Evolutionary conservation across 2,888 invertebrate species (phyloP).

Genomic region (Cactoblastis cactorum): DNA sequence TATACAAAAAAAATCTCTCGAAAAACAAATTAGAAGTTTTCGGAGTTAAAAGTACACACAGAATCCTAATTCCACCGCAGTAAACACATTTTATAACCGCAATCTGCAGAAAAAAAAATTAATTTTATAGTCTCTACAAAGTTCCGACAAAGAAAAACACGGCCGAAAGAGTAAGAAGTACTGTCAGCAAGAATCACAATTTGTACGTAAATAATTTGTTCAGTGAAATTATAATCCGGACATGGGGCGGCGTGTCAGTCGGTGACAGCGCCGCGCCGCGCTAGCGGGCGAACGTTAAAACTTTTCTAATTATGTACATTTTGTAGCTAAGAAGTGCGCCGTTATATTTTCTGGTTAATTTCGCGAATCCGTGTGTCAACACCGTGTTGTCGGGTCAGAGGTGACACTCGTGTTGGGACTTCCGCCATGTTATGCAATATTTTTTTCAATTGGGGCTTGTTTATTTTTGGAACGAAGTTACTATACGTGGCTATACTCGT

Average conservation of each 20-base stretch:
- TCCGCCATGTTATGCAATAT: neutral
- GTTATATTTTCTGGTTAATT: conserved; percentile 73
- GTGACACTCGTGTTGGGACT: conserved; percentile 1
- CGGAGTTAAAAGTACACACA: too few relatives aligned
- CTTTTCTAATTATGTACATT: conserved; percentile 78
- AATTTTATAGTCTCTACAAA: conserved; percentile 1
- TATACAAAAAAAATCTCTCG: too few relatives aligned
- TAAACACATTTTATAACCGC: neutral
- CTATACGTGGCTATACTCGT: too few relatives aligned
- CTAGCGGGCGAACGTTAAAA: conserved; percentile 71
- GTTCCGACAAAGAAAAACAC: conserved; percentile 24
- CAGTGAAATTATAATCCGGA: conserved; percentile 66
- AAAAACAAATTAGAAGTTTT: too few relatives aligned
- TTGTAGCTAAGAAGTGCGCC: conserved; percentile 67
- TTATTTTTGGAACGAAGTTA: too few relatives aligned
- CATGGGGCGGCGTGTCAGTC: conserved; percentile 59
- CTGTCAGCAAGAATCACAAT: conserved; percentile 46
- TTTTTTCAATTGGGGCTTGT: neutral
- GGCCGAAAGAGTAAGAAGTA: conserved; percentile 27
- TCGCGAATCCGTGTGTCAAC: conserved; percentile 57
- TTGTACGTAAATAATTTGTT: conserved; percentile 70
- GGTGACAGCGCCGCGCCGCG: conserved; percentile 68
- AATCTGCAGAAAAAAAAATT: neutral
- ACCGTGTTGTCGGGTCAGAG: conserved; percentile 26
- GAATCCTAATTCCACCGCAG: neutral